These are phyloP conservation scores for Oscheius sp. DNA, from an alignment of 2,888 invertebrate species.

Conservation along the genomic window DNA sequence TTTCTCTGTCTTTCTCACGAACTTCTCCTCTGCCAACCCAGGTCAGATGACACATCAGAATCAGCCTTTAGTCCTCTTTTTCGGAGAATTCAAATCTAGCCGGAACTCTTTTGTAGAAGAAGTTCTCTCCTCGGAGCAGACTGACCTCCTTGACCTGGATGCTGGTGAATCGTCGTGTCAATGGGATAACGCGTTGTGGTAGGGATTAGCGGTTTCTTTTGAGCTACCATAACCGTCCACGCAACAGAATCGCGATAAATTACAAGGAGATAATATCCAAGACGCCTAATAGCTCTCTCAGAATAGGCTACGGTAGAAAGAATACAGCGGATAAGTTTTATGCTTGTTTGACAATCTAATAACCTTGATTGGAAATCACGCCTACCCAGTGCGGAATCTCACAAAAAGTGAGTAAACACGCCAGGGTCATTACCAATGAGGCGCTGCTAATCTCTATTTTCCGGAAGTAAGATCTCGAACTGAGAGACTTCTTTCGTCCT, in stretches of 20 bases:
- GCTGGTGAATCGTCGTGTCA: slow-evolving; percentile 22
- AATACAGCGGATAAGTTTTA: not conserved
- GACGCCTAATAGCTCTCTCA: too few relatives aligned
- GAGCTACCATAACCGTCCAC: slow-evolving; percentile 25
- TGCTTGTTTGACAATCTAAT: slow-evolving; percentile 6
- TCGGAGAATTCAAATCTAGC: too few relatives aligned
- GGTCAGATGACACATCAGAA: not conserved
- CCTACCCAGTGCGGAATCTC: slow-evolving; percentile 9
- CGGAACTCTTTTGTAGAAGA: not conserved
- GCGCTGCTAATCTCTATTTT: slow-evolving; percentile 19
- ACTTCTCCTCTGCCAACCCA: too few relatives aligned
- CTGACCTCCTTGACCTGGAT: not conserved
- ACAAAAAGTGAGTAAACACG: slow-evolving; percentile 11
- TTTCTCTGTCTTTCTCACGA: too few relatives aligned
- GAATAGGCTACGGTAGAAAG: too few relatives aligned
- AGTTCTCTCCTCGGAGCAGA: not conserved
- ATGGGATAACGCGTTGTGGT: slow-evolving; percentile 19
- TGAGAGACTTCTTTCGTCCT: not conserved
- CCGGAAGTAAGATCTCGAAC: not conserved
- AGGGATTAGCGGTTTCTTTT: slow-evolving; percentile 29
- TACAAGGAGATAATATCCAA: slow-evolving; percentile 10
- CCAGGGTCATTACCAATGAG: slow-evolving; percentile 27
- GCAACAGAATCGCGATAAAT: slow-evolving; percentile 22
- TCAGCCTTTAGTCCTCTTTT: not conserved
- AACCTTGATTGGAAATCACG: slow-evolving; percentile 25